Evolutionary conservation across 2,888 invertebrate genomes (phyloP).

Genomic region (Dascillus cervinus): DNA sequence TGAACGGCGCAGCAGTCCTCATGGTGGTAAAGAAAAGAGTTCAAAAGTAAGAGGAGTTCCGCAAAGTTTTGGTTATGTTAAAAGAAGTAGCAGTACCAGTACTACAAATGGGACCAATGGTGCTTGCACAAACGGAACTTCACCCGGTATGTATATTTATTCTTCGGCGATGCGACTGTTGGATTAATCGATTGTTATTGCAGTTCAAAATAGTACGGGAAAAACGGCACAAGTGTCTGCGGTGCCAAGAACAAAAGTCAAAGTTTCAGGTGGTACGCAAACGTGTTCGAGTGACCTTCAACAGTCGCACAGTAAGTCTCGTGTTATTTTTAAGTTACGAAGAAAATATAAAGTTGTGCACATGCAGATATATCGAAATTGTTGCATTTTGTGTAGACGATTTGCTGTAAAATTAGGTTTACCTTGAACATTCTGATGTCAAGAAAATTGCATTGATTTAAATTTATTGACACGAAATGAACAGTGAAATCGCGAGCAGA

Average conservation of each 20-base stretch:
- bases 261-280: slow-evolving; percentile 86
- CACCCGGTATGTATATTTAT: slow-evolving; percentile 9
- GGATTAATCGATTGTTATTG: no score
- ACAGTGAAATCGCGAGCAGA: no score
- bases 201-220: slow-evolving; percentile 34
- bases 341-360: no score
- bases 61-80: slow-evolving; percentile 79
- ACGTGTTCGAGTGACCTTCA: slow-evolving; percentile 73
- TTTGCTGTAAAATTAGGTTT: no score
- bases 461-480: no score
- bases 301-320: slow-evolving; percentile 53
- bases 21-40: slow-evolving; percentile 47
- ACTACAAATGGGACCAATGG: slow-evolving; percentile 18
- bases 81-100: slow-evolving; percentile 56
- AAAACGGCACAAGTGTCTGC: slow-evolving; percentile 77
- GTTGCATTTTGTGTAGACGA: no score
- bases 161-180: no score
- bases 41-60: slow-evolving; percentile 63
- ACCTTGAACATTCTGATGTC: no score
- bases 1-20: slow-evolving; percentile 40
- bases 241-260: slow-evolving; percentile 78
- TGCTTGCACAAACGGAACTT: slow-evolving; percentile 39
- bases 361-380: no score
- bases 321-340: no score
- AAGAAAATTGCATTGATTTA: no score